phyloP scores from a whole-genome alignment of 2,113 vertebrate genomes.

The Gorsachius goisagi region DNA sequence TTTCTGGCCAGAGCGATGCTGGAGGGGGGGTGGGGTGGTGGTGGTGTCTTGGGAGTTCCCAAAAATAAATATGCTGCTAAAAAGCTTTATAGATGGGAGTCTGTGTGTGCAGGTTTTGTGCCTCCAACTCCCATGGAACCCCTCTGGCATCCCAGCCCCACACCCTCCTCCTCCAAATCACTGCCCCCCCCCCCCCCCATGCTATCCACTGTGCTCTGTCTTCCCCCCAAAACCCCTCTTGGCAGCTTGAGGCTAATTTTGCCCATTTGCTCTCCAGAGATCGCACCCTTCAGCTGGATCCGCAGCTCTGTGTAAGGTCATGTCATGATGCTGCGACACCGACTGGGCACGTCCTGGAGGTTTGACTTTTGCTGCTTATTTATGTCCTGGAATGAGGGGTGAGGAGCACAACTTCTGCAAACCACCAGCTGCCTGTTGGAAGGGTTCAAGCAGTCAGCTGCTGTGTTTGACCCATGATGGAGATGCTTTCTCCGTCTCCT shows the following conservation, averaged over 20 bases:
- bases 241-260: not conserved
- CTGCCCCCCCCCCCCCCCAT: not conserved
- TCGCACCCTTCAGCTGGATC: not conserved
- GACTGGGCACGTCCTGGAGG: fast-evolving
- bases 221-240: too few species aligned
- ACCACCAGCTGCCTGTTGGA: too few species aligned
- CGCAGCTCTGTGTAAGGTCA: fast-evolving
- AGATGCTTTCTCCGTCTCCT: too few species aligned
- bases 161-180: not conserved
- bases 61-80: not conserved
- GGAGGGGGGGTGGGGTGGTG: not conserved
- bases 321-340: fast-evolving
- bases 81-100: not conserved
- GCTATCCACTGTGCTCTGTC: fast-evolving
- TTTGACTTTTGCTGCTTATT: too few species aligned
- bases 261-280: fast-evolving
- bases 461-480: not conserved
- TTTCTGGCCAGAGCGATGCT: fast-evolving
- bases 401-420: not conserved
- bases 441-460: fast-evolving
- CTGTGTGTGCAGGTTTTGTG: fast-evolving
- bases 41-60: too few species aligned
- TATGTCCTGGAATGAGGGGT: too few species aligned
- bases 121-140: not conserved
- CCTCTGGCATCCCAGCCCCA: not conserved